A percentile compares a stretch with the other conserved stretches of the same genome.
These are phyloP conservation scores for Oconnorella tubifera DNA, from an alignment of 2,888 invertebrate genomes.

Conservation along the genomic window DNA sequence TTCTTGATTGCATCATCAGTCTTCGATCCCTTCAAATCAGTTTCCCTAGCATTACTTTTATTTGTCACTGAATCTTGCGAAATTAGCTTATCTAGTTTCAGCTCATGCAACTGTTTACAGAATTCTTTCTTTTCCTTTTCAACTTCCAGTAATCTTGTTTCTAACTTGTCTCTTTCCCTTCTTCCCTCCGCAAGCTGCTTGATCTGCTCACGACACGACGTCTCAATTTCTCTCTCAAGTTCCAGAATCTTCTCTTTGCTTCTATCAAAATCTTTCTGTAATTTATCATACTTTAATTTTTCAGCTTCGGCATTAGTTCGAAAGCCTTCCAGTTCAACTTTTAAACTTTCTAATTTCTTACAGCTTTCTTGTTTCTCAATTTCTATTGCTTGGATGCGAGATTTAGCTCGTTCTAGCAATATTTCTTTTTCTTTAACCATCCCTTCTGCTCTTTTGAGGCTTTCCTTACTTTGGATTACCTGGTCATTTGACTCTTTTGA, in stretches of 20 bases:
- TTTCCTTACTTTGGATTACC: neutral
- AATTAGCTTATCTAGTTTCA: neutral
- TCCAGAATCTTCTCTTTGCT: slow-evolving; percentile 9
- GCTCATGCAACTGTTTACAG: neutral
- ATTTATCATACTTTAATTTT: neutral
- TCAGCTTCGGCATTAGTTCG: neutral
- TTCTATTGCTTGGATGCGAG: neutral
- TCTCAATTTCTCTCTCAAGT: slow-evolving; percentile 5
- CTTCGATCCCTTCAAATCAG: neutral
- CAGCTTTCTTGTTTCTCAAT: neutral
- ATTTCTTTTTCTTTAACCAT: slow-evolving; percentile 1
- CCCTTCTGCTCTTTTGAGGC: neutral
- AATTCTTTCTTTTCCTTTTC: neutral
- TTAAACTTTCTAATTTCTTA: neutral
- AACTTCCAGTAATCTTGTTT: neutral
- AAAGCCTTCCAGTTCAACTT: neutral
- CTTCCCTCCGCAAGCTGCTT: slow-evolving; percentile 5
- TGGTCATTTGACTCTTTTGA: neutral
- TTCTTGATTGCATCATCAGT: neutral
- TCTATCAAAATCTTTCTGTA: neutral
- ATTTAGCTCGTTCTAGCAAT: neutral
- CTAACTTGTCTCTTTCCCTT: slow-evolving; percentile 7
- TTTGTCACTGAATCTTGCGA: too few species aligned
- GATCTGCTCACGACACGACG: slow-evolving; percentile 6
- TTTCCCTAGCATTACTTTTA: too few species aligned